These are phyloP conservation scores for Peromyscus eremicus DNA, from an alignment of 2,797 vertebrate species.

Conservation along the genomic window DNA sequence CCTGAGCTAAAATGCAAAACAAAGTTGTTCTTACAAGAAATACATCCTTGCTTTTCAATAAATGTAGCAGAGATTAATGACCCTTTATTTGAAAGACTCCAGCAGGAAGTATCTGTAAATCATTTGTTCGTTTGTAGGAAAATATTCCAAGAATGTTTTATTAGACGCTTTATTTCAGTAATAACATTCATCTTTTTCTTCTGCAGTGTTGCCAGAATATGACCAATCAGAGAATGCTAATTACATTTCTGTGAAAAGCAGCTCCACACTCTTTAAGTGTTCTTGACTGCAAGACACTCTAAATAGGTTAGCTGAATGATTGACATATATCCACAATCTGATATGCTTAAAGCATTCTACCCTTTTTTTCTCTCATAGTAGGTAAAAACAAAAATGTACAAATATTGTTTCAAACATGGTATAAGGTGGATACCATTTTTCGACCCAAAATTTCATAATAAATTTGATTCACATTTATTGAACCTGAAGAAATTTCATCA, in stretches of 20 bases:
- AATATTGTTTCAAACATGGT: not conserved
- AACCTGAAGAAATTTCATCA: not conserved
- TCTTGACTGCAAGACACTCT: not conserved
- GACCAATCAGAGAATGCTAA: not conserved
- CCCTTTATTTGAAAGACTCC: constrained; percentile 43
- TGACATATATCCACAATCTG: not conserved
- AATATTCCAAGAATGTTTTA: constrained; percentile 38
- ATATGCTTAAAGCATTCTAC: not conserved
- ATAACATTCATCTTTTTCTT: constrained; percentile 13
- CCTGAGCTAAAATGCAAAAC: constrained; percentile 68
- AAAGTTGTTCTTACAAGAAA: constrained; percentile 68
- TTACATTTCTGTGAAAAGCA: not conserved
- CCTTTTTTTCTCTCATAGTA: not conserved
- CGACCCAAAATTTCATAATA: not conserved
- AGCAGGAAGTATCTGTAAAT: constrained; percentile 62
- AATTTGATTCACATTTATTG: not conserved
- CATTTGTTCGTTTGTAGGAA: constrained; percentile 41
- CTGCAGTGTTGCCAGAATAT: not conserved
- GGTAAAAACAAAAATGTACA: not conserved
- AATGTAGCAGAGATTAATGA: constrained; percentile 58
- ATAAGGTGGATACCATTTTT: not conserved
- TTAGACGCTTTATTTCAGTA: not conserved
- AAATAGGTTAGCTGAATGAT: not conserved
- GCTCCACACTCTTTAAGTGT: not conserved
- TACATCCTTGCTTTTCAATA: constrained; percentile 44